A percentile compares a stretch with the other conserved stretches of the same genome.
phyloP scores from a whole-genome alignment of 2,113 vertebrate species.

The Arothron firmamentum region DNA sequence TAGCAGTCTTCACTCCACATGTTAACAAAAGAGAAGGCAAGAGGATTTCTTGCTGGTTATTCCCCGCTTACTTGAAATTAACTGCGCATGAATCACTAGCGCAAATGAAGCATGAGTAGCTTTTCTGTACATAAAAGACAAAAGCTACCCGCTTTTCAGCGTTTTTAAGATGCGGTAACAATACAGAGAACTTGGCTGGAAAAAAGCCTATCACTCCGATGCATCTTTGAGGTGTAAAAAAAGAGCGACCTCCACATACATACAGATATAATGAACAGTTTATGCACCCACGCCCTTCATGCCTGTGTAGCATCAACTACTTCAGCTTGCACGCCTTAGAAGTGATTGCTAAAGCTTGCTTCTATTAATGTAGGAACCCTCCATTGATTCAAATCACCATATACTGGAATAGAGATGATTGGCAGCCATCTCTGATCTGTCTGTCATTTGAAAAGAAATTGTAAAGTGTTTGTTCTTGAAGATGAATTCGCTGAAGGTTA shows the following conservation, averaged over 20 bases:
- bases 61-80: slow-evolving; percentile 5
- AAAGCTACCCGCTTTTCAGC: slow-evolving; percentile 13
- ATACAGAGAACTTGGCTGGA: slow-evolving; percentile 5
- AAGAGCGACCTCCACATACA: slow-evolving; percentile 1
- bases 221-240: slow-evolving; percentile 22
- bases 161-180: not conserved
- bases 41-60: no score
- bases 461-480: not conserved
- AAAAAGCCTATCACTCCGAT: slow-evolving; percentile 23
- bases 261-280: slow-evolving; percentile 18
- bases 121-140: slow-evolving; percentile 2
- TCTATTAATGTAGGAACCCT: slow-evolving; percentile 14
- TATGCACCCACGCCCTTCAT: slow-evolving; percentile 21
- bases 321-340: not conserved
- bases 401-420: not conserved
- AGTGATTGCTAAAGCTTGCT: slow-evolving; percentile 20
- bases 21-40: not conserved
- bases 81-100: slow-evolving; percentile 2
- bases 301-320: slow-evolving; percentile 20
- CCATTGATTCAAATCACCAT: not conserved
- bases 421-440: not conserved
- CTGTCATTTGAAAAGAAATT: not conserved
- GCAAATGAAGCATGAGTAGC: slow-evolving; percentile 7
- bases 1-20: slow-evolving; percentile 2
- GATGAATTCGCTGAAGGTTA: not conserved